Conservation (phyloP, 2,888 invertebrate genomes). For the Eupithecia subumbrata region DNA sequence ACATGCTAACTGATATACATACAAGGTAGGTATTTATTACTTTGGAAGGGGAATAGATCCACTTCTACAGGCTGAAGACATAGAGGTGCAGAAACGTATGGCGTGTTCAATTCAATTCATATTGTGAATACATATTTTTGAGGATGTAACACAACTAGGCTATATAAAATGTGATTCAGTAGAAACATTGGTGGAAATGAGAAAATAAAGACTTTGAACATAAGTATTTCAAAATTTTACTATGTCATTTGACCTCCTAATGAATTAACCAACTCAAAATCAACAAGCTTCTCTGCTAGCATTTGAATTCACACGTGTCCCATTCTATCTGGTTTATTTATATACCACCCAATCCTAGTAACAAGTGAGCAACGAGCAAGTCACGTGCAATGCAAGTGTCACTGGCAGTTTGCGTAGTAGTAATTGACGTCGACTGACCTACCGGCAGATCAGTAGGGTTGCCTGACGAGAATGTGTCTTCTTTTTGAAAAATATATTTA, state of each 20-base stretch:
- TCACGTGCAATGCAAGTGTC: conserved; percentile 47
- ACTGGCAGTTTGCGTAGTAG: conserved; percentile 44
- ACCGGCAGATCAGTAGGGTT: conserved; percentile 46
- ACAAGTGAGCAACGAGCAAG: conserved; percentile 45
- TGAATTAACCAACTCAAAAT: not conserved
- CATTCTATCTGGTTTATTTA: conserved; percentile 52
- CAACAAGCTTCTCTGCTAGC: not conserved
- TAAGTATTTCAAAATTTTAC: no score
- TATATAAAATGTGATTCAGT: no score
- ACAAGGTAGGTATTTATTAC: not conserved
- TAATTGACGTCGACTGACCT: conserved; percentile 45
- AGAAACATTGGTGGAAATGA: no score
- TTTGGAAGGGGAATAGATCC: not conserved
- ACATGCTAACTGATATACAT: not conserved
- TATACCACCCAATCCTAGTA: conserved; percentile 38
- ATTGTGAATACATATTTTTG: not conserved
- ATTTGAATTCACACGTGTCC: not conserved
- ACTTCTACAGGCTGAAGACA: not conserved
- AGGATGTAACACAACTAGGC: no score
- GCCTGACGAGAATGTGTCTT: not conserved
- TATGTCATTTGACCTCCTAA: not conserved
- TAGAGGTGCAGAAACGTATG: not conserved
- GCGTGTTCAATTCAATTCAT: not conserved
- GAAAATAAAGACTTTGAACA: not conserved
- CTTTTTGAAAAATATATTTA: no score